These are phyloP conservation scores for Apamea monoglypha DNA, from an alignment of 2,888 invertebrate genomes.

Conservation along the genomic window DNA sequence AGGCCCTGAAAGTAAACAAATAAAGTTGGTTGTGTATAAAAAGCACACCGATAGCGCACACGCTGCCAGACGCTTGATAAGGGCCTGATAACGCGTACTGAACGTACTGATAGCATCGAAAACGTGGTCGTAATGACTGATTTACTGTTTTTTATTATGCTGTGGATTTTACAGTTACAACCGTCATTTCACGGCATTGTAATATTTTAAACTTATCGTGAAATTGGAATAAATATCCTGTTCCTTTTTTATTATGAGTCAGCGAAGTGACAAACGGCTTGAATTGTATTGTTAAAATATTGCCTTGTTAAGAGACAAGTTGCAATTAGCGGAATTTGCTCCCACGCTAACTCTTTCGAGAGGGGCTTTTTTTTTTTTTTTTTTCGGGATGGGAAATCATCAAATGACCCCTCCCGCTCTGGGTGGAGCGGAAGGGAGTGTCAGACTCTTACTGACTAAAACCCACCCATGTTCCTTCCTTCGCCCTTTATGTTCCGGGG, in stretches of 20 bases:
- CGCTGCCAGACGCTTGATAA: conserved; percentile 66
- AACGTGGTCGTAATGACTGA: conserved; percentile 16
- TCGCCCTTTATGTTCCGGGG: too few relatives aligned
- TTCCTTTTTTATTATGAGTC: conserved; percentile 12
- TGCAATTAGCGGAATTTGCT: not conserved
- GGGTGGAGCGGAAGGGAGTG: too few relatives aligned
- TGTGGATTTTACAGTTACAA: not conserved
- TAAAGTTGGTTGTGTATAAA: conserved; percentile 11
- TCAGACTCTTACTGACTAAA: too few relatives aligned
- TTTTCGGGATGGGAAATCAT: too few relatives aligned
- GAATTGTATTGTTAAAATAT: not conserved
- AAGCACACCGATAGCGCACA: conserved; percentile 31
- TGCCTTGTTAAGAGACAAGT: not conserved
- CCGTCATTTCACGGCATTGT: not conserved
- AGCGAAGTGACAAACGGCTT: conserved; percentile 12
- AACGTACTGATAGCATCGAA: conserved; percentile 29
- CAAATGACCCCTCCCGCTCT: too few relatives aligned
- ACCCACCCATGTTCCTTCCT: too few relatives aligned
- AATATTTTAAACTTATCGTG: conserved; percentile 7
- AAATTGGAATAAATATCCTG: conserved; percentile 33
- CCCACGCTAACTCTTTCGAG: not conserved
- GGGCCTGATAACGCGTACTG: conserved; percentile 34
- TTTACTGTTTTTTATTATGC: conserved; percentile 6
- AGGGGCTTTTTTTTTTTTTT: too few relatives aligned
- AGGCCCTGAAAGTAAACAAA: conserved; percentile 27